These are phyloP conservation scores for Neoascia interrupta DNA, from an alignment of 2,888 invertebrate species.

Conservation along the genomic window DNA sequence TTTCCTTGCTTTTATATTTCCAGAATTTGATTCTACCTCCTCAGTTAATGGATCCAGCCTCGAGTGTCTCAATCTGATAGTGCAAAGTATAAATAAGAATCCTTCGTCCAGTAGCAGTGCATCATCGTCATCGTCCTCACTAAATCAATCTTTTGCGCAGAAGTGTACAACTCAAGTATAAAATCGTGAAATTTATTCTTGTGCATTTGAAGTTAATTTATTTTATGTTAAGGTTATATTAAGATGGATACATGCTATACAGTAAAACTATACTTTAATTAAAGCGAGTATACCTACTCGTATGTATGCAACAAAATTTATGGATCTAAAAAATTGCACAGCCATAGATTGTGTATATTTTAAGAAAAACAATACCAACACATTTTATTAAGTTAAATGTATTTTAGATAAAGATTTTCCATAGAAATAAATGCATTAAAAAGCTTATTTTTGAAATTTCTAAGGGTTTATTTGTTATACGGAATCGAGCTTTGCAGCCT, in stretches of 20 bases:
- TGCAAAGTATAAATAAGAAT: conserved; percentile 83
- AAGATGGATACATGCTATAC: conserved; percentile 60
- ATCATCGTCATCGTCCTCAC: conserved; percentile 71
- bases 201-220: conserved; percentile 33
- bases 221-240: conserved; percentile 36
- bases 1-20: conserved; percentile 71
- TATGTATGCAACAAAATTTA: too few relatives aligned
- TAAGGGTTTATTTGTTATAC: too few relatives aligned
- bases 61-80: conserved; percentile 86
- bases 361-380: too few relatives aligned
- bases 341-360: too few relatives aligned
- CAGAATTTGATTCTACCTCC: conserved; percentile 79
- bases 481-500: too few relatives aligned
- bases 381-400: too few relatives aligned
- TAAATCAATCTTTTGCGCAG: conserved; percentile 77
- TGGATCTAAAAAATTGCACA: too few relatives aligned
- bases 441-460: too few relatives aligned
- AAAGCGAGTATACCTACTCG: too few relatives aligned
- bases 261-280: too few relatives aligned
- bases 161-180: conserved; percentile 76
- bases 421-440: conserved; percentile 56
- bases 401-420: conserved; percentile 42
- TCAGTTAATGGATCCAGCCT: conserved; percentile 82
- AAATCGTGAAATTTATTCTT: background rate
- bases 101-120: conserved; percentile 63